Conservation (phyloP, 2,113 vertebrate species). For the Chionis minor region DNA sequence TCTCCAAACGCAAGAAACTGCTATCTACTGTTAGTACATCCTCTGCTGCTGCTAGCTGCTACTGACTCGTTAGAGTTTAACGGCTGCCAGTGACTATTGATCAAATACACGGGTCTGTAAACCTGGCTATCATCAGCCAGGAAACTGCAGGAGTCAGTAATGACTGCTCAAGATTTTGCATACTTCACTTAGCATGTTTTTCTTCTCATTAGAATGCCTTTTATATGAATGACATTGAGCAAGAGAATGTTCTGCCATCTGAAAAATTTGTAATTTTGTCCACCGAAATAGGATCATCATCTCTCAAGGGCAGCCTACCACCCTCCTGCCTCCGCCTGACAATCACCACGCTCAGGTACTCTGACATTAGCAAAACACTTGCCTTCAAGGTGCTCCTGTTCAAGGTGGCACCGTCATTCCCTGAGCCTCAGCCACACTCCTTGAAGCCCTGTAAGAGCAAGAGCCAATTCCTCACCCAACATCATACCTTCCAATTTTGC, state of each 20-base stretch:
- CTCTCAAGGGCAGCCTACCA: neutral
- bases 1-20: neutral
- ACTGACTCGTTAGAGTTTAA: neutral
- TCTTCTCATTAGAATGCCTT: neutral
- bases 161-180: neutral
- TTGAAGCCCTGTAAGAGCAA: neutral
- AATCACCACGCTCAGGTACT: neutral
- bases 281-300: neutral
- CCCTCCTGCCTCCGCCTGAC: neutral
- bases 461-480: neutral
- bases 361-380: neutral
- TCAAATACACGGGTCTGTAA: neutral
- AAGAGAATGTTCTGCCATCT: neutral
- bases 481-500: neutral
- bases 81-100: neutral
- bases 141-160: neutral
- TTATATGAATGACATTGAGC: constrained; percentile 2
- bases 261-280: neutral
- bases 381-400: neutral
- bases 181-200: neutral
- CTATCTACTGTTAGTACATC: neutral
- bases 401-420: neutral
- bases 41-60: neutral
- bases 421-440: neutral
- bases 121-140: neutral